Percentiles rank a stretch among this genome's conserved stretches.
Conservation (phyloP, 2,888 invertebrate genomes). For the Caprella mutica region DNA sequence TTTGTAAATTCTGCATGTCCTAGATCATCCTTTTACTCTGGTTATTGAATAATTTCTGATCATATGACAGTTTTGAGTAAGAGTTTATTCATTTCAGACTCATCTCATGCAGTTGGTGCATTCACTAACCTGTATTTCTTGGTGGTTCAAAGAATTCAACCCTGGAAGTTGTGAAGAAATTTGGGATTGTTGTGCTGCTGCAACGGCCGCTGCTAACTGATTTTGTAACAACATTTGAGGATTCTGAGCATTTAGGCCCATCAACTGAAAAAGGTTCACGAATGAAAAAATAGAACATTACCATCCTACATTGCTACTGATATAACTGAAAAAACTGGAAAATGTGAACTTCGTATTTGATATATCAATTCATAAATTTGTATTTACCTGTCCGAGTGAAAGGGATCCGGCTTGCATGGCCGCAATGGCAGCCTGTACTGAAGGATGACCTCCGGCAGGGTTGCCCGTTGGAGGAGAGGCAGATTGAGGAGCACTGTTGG, state of each 20-base stretch:
- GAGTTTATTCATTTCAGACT: no score
- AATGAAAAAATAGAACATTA: conserved; percentile 1
- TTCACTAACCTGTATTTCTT: conserved; percentile 42
- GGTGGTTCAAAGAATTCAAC: conserved; percentile 40
- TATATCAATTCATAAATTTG: conserved; percentile 13
- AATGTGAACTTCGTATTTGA: neutral
- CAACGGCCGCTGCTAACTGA: conserved; percentile 40
- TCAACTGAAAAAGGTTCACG: conserved; percentile 15
- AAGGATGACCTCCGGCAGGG: conserved; percentile 38
- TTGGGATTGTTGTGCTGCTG: no score
- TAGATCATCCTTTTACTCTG: neutral
- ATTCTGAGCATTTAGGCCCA: conserved; percentile 33
- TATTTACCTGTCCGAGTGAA: conserved; percentile 42
- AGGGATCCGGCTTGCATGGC: conserved; percentile 44
- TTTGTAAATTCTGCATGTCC: neutral
- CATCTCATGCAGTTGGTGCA: no score
- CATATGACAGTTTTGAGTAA: no score
- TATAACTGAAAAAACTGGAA: neutral
- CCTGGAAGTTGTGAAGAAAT: conserved; percentile 36
- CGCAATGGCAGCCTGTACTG: conserved; percentile 42
- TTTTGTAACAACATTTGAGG: conserved; percentile 42
- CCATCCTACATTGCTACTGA: neutral
- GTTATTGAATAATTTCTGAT: neutral
- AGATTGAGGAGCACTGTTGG: conserved; percentile 18
- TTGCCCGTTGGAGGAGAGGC: conserved; percentile 23